Base-by-base conservation (phyloP, 2,113 vertebrate genomes). In the Heterocephalus glaber region DNA sequence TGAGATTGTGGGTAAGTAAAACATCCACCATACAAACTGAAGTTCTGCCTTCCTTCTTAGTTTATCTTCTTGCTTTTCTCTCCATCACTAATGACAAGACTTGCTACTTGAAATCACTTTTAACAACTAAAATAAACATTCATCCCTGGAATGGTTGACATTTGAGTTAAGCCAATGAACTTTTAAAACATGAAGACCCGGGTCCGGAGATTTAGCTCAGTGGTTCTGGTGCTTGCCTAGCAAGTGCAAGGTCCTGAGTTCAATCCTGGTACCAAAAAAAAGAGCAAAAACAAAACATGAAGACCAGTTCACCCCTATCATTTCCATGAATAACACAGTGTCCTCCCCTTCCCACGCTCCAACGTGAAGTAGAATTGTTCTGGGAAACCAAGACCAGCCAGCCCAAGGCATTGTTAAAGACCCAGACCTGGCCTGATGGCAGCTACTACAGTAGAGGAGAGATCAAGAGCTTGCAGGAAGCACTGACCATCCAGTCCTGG, bases 111-210 rank as follows among this genome's bases (percentile, higher is more conserved):
- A 90, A 97, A 91, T 92, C 81, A 84, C 87, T 92, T 85, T 56
- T 93, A 95, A 93, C 94, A 94, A 70, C 76, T 41, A 24, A 88
- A 95, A 95, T 95, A 97, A 95, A 95, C 63, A 90, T 4, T 44
- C 80, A 82, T 54, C 63, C 52, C 70, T 88, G 20, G 63, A 81
- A 90, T 92, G 93, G 77, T 0, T 95, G 77, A 79, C 82, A 85
- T 86, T 89, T 90, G 84, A 95, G 93, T 97, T 85, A 97, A 97
- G 56, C 92, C 96, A 96, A 80, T 96, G 90, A 98, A 92, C 80
- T 93, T 96, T 93, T 85, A 65, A 89, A 93, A 92, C 80, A 49
- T 49, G 66, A 87, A 72, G 70, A 81, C 68, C 0, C n/a, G n/a
- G n/a, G n/a, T n/a, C n/a, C n/a, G n/a, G n/a, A n/a, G n/a, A n/a